These are phyloP conservation scores for Acanthoscelides obtectus DNA, from an alignment of 2,888 invertebrate genomes.

Conservation along the genomic window DNA sequence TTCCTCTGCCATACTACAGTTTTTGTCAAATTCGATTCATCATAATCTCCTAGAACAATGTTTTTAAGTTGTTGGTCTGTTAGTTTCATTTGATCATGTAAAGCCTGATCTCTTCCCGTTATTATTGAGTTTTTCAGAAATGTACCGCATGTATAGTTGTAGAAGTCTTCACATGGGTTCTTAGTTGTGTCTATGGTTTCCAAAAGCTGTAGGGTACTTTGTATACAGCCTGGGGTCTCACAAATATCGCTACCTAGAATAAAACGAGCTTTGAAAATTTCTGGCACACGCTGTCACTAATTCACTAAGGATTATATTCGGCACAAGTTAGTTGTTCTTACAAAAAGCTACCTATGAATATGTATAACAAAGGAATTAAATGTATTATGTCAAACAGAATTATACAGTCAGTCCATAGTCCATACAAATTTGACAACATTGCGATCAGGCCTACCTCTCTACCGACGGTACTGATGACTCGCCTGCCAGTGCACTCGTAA, in stretches of 20 bases:
- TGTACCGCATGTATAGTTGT: constrained; percentile 68
- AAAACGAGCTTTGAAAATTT: neutral
- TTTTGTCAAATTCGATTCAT: constrained; percentile 15
- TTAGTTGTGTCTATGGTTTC: constrained; percentile 60
- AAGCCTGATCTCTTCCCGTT: constrained; percentile 12
- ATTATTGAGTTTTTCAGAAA: constrained; percentile 44
- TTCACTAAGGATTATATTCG: too few species aligned
- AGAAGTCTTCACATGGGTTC: constrained; percentile 76
- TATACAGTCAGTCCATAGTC: too few species aligned
- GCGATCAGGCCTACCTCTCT: too few species aligned
- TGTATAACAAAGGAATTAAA: too few species aligned
- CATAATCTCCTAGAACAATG: constrained; percentile 23
- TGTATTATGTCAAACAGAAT: too few species aligned
- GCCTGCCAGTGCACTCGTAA: too few species aligned
- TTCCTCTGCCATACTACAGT: constrained; percentile 23
- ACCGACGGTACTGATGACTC: too few species aligned
- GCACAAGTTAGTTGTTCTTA: too few species aligned
- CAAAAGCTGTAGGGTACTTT: constrained; percentile 66
- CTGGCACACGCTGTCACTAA: too few species aligned
- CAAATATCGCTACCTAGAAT: constrained; percentile 20
- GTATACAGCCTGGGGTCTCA: constrained; percentile 64
- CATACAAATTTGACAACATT: too few species aligned
- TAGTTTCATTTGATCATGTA: constrained; percentile 12
- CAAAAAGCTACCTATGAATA: too few species aligned
- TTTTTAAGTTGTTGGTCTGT: constrained; percentile 25